Evolutionary conservation across 2,113 vertebrate genomes (phyloP), one percentile per base, ranked within the genome.

Genomic region (Climacteris rufus): DNA sequence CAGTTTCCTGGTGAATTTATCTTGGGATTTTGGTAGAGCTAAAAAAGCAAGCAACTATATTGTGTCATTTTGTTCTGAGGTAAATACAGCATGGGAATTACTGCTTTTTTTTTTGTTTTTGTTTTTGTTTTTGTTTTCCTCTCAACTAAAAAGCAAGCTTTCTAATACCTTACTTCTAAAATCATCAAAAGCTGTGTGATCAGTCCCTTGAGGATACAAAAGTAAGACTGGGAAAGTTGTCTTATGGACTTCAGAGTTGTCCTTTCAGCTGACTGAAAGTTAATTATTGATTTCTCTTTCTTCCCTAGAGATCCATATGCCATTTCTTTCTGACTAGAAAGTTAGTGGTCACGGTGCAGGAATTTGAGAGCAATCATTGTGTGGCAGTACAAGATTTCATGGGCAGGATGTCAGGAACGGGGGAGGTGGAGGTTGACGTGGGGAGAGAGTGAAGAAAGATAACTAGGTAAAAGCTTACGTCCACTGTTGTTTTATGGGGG

Each of bases 281-380:
- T 96, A 93, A 83, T 95, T 92, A 96, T 81, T 93, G 90, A 94
- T 96, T 90, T 90, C 35, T 52, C 22, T 89, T 94, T 70, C 77
- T 37, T 83, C 83, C 21, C 56, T 83, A 37, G 92, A 85, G 90
- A 71, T 53, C 52, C 64, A 7, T 60, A n/a, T 49, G 64, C 68
- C 47, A n/a, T 80, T 77, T 88, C 63, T 90, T 69, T 93, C 68
- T 95, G 83, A 40, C 76, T 92, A 80, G 70, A 81, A 95, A 82
- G 76, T 79, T 91, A 78, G 87, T 71, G 84, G 60, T 86, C 79
- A 89, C 82, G 59, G 35, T 81, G 56, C 64, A 88, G 75, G 90
- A 83, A 92, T 86, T 72, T 86, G 71, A 70, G 81, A 85, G 59
- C 63, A 72, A 2, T 87, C 8, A 5, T 57, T 24, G 2, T 78